phyloP scores from a whole-genome alignment of 2,113 vertebrate genomes.

The Caloenas nicobarica region DNA sequence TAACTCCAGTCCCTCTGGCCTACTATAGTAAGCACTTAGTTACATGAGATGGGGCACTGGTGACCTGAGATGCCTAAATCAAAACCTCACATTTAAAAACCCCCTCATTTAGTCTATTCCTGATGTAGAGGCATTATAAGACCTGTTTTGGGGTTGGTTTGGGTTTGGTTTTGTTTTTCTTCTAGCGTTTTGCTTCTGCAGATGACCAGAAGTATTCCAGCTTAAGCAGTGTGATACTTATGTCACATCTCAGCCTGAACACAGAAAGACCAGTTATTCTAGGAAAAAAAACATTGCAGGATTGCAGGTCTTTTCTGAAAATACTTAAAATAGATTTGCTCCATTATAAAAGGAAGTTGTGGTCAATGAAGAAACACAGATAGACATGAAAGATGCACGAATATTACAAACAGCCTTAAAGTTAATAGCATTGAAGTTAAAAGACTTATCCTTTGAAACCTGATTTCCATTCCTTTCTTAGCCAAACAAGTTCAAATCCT shows the following conservation, averaged over 20 bases:
- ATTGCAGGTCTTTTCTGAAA: not conserved
- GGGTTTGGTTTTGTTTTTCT: not conserved
- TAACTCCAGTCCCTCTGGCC: not conserved
- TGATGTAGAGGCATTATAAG: not conserved
- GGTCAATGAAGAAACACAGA: not conserved
- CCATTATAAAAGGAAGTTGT: not conserved
- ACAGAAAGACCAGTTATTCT: not conserved
- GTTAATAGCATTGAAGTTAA: not conserved
- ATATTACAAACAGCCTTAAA: not conserved
- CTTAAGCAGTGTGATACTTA: not conserved
- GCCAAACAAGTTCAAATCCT: not conserved
- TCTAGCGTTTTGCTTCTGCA: not conserved
- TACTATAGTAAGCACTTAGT: not conserved
- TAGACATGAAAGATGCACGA: not conserved
- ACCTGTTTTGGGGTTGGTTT: not conserved
- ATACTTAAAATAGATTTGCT: not conserved
- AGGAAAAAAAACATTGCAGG: not conserved
- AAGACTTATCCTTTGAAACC: not conserved
- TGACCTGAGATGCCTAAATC: not conserved
- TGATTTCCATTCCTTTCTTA: not conserved
- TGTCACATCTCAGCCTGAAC: not conserved
- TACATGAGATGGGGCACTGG: not conserved
- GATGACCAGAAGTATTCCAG: not conserved
- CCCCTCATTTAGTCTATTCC: not conserved
- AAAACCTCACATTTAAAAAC: not conserved